phyloP scores from a whole-genome alignment of 35 echinoderm and acorn worm species.

The Heliocidaris erythrogramma region DNA sequence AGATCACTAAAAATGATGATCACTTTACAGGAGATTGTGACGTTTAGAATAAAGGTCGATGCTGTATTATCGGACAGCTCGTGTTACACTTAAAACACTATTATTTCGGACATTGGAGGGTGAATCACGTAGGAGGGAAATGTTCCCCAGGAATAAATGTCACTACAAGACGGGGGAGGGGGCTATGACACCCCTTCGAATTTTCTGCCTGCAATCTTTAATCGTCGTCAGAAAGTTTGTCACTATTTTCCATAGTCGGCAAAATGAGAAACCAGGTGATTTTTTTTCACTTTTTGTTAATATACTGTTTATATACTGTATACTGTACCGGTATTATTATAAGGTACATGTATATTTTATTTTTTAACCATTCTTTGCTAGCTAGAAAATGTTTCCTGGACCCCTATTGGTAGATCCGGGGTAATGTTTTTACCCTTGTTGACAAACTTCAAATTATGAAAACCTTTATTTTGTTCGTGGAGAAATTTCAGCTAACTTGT shows the following conservation, averaged over 20 bases:
- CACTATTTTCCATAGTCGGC: background rate
- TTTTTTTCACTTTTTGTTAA: background rate
- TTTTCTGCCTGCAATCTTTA: background rate
- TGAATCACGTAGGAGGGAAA: background rate
- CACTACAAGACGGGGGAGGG: background rate
- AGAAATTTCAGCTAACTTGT: too few relatives aligned
- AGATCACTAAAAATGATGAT: conserved; percentile 5
- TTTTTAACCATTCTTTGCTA: too few relatives aligned
- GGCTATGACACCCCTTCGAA: background rate
- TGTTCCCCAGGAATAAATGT: background rate
- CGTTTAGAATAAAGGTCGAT: background rate
- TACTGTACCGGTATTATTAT: too few relatives aligned
- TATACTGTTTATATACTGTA: too few relatives aligned
- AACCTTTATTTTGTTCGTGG: too few relatives aligned
- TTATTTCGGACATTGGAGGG: background rate
- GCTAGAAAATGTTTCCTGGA: too few relatives aligned
- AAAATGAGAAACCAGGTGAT: background rate
- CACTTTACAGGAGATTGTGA: background rate
- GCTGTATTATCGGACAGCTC: background rate
- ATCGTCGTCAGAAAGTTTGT: background rate
- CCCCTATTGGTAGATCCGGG: too few relatives aligned
- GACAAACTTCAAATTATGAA: background rate
- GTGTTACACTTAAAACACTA: background rate
- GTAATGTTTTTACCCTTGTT: background rate
- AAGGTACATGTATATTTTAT: too few relatives aligned